Evolutionary conservation across 2,113 vertebrate species (phyloP).

Genomic region (Cygnus atratus): DNA sequence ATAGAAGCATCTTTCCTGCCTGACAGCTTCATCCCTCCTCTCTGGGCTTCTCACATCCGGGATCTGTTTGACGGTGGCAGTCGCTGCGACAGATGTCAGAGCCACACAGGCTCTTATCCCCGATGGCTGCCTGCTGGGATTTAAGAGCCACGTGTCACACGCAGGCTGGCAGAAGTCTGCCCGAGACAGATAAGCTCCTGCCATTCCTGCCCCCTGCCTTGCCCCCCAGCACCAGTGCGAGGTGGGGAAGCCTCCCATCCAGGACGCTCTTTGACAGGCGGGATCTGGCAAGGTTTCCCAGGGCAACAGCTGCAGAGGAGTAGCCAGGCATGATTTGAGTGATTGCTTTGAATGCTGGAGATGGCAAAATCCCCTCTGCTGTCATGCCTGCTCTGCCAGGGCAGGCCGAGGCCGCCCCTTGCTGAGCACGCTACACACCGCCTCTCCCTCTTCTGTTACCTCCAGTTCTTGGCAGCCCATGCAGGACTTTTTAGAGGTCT

Average conservation of each 20-base stretch:
- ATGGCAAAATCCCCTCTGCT: neutral
- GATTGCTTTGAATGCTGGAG: neutral
- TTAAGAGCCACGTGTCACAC: neutral
- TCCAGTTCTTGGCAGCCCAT: neutral
- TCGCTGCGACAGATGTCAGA: neutral
- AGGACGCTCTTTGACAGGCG: slow-evolving; percentile 14
- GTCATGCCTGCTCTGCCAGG: neutral
- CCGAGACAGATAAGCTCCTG: slow-evolving; percentile 58
- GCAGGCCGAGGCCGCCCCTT: neutral
- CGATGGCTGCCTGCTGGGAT: slow-evolving; percentile 1
- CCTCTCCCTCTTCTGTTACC: neutral
- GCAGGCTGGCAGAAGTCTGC: slow-evolving; percentile 41
- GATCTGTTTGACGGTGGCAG: neutral
- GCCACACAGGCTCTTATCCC: neutral
- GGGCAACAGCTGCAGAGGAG: slow-evolving; percentile 46
- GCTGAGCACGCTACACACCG: neutral
- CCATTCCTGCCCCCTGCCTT: neutral
- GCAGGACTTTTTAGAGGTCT: neutral
- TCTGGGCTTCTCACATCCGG: neutral
- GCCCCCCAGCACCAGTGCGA: neutral
- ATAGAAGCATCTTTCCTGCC: neutral
- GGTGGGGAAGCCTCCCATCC: neutral
- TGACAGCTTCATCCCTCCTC: neutral
- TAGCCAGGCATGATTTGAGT: neutral
- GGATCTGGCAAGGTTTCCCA: slow-evolving; percentile 26